Evolutionary conservation across 1,140 invertebrate species (phyloP), one percentile per base, ranked within the genome.

Genomic region (Chlorops oryzae): DNA sequence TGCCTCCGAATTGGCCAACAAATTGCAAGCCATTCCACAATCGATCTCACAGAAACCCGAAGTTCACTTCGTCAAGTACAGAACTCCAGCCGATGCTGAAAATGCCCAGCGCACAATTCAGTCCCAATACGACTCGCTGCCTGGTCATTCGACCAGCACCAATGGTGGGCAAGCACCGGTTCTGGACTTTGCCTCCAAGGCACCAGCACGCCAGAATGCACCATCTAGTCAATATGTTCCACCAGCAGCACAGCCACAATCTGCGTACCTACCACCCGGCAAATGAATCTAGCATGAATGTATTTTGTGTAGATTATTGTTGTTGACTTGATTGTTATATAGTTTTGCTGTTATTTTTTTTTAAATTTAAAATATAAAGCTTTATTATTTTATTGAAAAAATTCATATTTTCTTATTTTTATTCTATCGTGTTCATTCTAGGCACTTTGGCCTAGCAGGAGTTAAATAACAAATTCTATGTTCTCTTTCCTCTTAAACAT

Each of bases 1-100:
- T 20, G 59, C 64, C 20, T 52, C 58, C 34, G 62, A 66, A 54
- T 52, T 66, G 53, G 60, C 62, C 54, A 57, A 49, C 44, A 61
- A 59, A 28, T 41, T 66, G 49, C 59, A 63, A 23, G 43, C 50
- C 28, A 47, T 68, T 21, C 55, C 54, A 51, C 59, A 47, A 53
- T 69, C 56, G 39, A 54, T 56, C 50, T 23, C 27, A 38, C 43
- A 48, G 34, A 55, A 55, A 45, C 52, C 52, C 7, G 52, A 54
- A 27, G 52, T 54, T n/a, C 52, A 54, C 42, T 54, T 54, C 28
- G 52, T 55, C 41, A 55, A 55, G 27, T 55, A 55, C 35, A 28
- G 54, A 1, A 55, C 54, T 1, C 54, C 44, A 12, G 40, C 49
- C 35, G 54, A 55, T 48, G 54, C 54, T 34, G 54, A 55, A 15